Conservation (phyloP, 2,797 vertebrate genomes). For the Peromyscus attwateri region DNA sequence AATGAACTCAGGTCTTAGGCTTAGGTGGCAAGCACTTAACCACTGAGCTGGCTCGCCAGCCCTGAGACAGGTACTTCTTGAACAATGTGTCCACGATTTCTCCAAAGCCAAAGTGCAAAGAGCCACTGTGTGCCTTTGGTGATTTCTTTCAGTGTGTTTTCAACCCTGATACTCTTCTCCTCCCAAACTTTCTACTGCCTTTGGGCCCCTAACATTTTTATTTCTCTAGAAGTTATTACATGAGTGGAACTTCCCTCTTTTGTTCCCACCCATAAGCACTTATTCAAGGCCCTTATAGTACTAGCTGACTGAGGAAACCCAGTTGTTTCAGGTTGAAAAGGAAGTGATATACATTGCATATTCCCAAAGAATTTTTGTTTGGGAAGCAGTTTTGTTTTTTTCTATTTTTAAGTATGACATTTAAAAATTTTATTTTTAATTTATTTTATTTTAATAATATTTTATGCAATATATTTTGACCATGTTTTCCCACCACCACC, state of each 20-base stretch:
- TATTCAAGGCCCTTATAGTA: background rate
- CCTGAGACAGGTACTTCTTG: background rate
- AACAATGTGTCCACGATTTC: background rate
- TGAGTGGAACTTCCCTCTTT: background rate
- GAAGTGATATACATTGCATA: background rate
- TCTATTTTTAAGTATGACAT: background rate
- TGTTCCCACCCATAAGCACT: background rate
- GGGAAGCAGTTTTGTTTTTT: background rate
- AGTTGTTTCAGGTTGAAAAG: conserved; percentile 14
- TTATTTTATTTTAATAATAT: background rate
- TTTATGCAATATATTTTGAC: background rate
- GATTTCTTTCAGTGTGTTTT: background rate
- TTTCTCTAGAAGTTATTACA: conserved; percentile 15
- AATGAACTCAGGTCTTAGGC: background rate
- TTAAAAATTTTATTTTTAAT: background rate
- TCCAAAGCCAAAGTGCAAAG: background rate
- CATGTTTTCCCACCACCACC: background rate
- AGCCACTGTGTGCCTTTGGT: background rate
- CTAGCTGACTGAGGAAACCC: background rate
- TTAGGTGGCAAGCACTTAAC: background rate
- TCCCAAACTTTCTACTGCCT: background rate
- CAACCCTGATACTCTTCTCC: background rate
- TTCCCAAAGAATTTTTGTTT: background rate
- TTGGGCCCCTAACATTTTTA: background rate
- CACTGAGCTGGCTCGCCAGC: background rate